Evolutionary conservation across 1,140 invertebrate species (phyloP).

Genomic region (Drosophila rhopaloa): DNA sequence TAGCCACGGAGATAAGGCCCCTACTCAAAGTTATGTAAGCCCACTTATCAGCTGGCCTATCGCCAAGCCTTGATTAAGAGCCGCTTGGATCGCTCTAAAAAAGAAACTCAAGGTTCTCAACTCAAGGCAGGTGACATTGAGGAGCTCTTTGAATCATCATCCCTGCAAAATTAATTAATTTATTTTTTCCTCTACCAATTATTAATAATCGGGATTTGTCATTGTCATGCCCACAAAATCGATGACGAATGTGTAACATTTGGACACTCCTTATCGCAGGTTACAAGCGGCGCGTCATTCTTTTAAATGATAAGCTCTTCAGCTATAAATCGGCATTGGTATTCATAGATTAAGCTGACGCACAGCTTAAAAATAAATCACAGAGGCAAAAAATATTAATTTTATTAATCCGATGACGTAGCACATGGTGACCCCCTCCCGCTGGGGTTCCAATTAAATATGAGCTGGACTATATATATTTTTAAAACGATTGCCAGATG

Average conservation of each 20-base stretch:
- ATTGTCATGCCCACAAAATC: conserved; percentile 1
- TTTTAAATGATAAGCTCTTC: conserved; percentile 15
- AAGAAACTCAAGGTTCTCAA: neutral
- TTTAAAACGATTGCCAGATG: conserved; percentile 19
- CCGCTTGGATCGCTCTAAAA: neutral
- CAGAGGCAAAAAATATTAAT: conserved; percentile 18
- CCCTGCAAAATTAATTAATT: conserved; percentile 24
- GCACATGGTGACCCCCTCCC: conserved; percentile 1
- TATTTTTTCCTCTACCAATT: conserved; percentile 20
- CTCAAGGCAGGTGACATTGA: conserved; percentile 17
- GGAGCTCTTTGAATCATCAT: conserved; percentile 13
- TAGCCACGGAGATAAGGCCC: conserved; percentile 45
- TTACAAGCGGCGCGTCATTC: conserved; percentile 43
- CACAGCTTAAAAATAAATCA: conserved; percentile 33
- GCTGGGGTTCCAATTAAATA: conserved; percentile 2
- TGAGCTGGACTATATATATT: neutral
- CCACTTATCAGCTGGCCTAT: conserved; percentile 30
- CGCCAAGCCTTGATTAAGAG: conserved; percentile 9
- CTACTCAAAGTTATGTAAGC: conserved; percentile 33
- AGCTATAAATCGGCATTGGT: neutral
- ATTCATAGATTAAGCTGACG: conserved; percentile 41
- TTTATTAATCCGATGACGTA: conserved; percentile 33
- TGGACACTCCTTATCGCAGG: conserved; percentile 26
- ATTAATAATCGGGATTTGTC: conserved; percentile 28
- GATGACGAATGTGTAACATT: conserved; percentile 23